A percentile compares a stretch with the other conserved stretches of the same genome.
phyloP scores from a whole-genome alignment of 2,797 vertebrate species.

The Hipposideros larvatus region DNA sequence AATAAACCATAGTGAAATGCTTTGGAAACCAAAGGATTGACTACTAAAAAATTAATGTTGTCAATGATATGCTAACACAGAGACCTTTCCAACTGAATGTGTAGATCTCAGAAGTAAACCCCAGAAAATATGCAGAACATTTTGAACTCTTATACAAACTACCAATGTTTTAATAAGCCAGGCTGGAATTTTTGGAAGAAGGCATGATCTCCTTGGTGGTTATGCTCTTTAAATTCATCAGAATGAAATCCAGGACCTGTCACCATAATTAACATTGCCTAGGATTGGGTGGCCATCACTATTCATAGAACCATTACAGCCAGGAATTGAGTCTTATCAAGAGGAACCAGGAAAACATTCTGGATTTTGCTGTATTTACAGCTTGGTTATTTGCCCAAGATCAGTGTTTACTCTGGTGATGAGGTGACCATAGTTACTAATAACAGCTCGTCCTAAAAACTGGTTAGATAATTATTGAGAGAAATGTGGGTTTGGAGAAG shows the following conservation, averaged over 20 bases:
- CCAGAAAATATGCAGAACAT: background rate
- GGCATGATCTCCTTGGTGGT: background rate
- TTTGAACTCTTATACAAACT: background rate
- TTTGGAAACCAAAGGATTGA: background rate
- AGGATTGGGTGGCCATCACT: background rate
- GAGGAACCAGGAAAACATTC: background rate
- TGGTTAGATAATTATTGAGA: background rate
- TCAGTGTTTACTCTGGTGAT: background rate
- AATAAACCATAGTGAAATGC: background rate
- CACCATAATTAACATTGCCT: background rate
- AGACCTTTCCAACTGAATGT: background rate
- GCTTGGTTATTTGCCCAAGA: constrained; percentile 1
- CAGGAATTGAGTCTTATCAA: constrained; percentile 4
- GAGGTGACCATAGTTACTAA: background rate
- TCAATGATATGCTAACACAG: background rate
- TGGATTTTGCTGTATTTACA: background rate
- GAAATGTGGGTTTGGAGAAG: background rate
- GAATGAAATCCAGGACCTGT: background rate
- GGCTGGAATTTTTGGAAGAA: background rate
- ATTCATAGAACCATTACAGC: background rate
- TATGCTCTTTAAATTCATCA: background rate
- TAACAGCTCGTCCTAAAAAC: background rate
- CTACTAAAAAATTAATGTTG: constrained; percentile 22
- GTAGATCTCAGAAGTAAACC: background rate
- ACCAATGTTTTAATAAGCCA: constrained; percentile 4